phyloP scores from a whole-genome alignment of 2,797 vertebrate genomes.

The Poecilia gillii region DNA sequence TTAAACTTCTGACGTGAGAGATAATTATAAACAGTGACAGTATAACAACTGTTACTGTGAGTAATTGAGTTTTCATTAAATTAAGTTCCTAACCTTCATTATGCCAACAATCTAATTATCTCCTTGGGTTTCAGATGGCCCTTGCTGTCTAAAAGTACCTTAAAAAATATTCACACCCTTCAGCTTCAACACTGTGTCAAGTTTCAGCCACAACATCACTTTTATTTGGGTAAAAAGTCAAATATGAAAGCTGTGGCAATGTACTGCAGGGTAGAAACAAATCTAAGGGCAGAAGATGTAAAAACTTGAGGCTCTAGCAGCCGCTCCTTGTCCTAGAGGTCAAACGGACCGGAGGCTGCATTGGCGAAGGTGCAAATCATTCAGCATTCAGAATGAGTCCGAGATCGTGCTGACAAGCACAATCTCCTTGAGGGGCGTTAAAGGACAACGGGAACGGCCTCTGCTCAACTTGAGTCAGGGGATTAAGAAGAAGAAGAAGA shows the following conservation, averaged over 20 bases:
- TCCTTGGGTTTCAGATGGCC: background rate
- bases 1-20: background rate
- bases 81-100: background rate
- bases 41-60: background rate
- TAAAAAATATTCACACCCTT: background rate
- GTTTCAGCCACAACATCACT: background rate
- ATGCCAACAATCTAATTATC: background rate
- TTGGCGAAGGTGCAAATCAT: constrained; percentile 43
- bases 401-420: constrained; percentile 63
- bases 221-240: background rate
- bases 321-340: constrained; percentile 37
- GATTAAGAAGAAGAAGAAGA: constrained; percentile 43
- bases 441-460: constrained; percentile 46
- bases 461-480: constrained; percentile 39
- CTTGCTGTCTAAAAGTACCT: background rate
- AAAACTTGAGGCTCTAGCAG: constrained; percentile 12
- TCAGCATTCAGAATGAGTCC: constrained; percentile 53
- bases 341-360: constrained; percentile 21
- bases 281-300: background rate
- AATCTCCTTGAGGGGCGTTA: constrained; percentile 53
- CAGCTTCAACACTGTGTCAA: background rate
- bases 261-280: background rate
- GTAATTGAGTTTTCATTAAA: background rate
- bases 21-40: background rate
- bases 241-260: background rate